These are phyloP conservation scores for Volucella bombylans DNA, from an alignment of 2,888 invertebrate genomes.

Conservation along the genomic window DNA sequence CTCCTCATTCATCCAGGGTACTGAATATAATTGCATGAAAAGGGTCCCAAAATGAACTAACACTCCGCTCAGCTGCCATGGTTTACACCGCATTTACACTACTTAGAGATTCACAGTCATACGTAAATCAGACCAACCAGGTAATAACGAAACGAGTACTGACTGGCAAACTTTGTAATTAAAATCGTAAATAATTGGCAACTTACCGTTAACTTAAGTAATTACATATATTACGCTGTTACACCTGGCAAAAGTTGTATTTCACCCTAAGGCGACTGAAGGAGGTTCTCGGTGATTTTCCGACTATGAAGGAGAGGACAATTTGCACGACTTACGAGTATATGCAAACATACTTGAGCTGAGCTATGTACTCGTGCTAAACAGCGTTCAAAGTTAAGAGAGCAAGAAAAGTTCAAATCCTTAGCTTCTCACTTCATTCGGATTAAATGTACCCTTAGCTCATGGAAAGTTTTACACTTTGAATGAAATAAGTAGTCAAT, in stretches of 20 bases:
- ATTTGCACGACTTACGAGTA: neutral
- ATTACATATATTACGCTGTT: slow-evolving; percentile 62
- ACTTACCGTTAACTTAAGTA: slow-evolving; percentile 53
- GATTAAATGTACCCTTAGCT: neutral
- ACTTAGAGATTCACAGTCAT: too few species aligned
- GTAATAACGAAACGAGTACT: slow-evolving; percentile 46
- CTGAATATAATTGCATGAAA: too few species aligned
- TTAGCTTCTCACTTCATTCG: neutral
- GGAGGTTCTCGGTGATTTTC: neutral
- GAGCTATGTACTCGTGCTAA: neutral
- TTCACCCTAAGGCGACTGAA: neutral
- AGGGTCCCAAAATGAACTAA: too few species aligned
- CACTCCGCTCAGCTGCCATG: too few species aligned
- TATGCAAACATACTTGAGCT: too few species aligned
- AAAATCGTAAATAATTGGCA: slow-evolving; percentile 68
- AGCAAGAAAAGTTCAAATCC: neutral
- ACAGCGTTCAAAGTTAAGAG: neutral
- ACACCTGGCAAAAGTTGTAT: neutral
- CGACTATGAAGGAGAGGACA: too few species aligned
- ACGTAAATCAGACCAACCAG: slow-evolving; percentile 40
- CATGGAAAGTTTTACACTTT: slow-evolving; percentile 12
- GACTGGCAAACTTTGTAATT: slow-evolving; percentile 47
- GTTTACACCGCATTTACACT: too few species aligned
- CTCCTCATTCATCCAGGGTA: too few species aligned
- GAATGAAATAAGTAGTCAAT: neutral